Conservation (phyloP, 2,797 vertebrate species). For the Sandelia bainsii region DNA sequence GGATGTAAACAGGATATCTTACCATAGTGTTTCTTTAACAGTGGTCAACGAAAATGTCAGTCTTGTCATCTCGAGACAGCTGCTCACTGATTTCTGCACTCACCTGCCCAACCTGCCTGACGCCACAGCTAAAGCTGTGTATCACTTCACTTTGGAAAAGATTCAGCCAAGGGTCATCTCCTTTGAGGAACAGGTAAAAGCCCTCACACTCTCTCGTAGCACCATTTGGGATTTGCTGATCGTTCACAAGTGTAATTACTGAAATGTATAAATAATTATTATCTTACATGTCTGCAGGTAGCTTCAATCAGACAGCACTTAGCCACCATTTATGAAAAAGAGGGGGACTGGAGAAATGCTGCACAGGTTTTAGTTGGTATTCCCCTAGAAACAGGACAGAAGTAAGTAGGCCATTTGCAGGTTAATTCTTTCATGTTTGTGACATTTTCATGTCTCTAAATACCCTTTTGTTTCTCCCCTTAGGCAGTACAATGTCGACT, state of each 20-base stretch:
- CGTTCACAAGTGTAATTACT: background rate
- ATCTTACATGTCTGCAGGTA: constrained; percentile 82
- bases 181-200: constrained; percentile 95
- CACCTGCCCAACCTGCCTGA: constrained; percentile 95
- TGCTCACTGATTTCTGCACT: constrained; percentile 97
- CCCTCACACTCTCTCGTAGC: background rate
- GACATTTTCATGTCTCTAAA: background rate
- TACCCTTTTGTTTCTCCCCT: constrained; percentile 2
- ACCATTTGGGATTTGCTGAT: background rate
- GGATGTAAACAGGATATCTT: background rate
- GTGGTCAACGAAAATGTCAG: constrained; percentile 99
- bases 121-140: constrained; percentile 94
- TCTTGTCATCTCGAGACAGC: constrained; percentile 96
- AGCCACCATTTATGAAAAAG: constrained; percentile 98
- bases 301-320: constrained; percentile 99
- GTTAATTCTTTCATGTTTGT: background rate
- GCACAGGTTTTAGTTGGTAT: constrained; percentile 98
- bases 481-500: constrained; percentile 98
- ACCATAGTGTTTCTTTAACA: constrained; percentile 56
- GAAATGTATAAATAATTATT: background rate
- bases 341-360: constrained; percentile 98
- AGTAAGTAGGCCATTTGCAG: constrained; percentile 82
- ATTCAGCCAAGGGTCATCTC: constrained; percentile 99
- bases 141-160: constrained; percentile 98
- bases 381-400: constrained; percentile 97